Conservation (phyloP, 1,140 invertebrate genomes). For the Homalodisca vitripennis region DNA sequence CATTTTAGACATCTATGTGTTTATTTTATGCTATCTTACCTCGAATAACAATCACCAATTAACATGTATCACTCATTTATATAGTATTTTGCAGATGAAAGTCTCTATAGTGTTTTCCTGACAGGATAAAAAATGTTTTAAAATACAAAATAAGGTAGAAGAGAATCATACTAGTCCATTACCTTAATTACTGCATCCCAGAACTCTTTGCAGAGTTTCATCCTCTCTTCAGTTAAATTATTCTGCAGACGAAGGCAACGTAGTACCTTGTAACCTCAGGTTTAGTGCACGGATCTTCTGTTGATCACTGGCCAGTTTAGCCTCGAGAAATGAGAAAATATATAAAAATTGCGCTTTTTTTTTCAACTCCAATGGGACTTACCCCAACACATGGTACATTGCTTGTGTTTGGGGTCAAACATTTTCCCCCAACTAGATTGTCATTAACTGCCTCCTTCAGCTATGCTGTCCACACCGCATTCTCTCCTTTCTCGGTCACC, state of each 20-base stretch:
- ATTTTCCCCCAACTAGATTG: conserved; percentile 95
- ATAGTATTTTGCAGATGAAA: too few relatives aligned
- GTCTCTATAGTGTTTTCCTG: too few relatives aligned
- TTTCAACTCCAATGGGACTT: conserved; percentile 96
- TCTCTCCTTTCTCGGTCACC: conserved; percentile 44
- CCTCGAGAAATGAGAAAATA: conserved; percentile 94
- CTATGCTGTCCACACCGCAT: conserved; percentile 85
- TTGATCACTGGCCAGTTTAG: conserved; percentile 76
- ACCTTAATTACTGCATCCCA: conserved; percentile 91
- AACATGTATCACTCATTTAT: too few relatives aligned
- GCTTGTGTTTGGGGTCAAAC: conserved; percentile 89
- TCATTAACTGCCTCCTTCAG: conserved; percentile 98
- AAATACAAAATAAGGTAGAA: too few relatives aligned
- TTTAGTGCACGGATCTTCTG: conserved; percentile 72
- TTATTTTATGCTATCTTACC: too few relatives aligned
- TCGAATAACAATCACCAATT: too few relatives aligned
- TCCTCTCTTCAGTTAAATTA: conserved; percentile 84
- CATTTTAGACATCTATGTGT: too few relatives aligned
- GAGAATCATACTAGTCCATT: too few relatives aligned
- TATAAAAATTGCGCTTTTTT: too few relatives aligned
- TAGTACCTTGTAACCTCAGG: conserved; percentile 88
- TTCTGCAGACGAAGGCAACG: conserved; percentile 95
- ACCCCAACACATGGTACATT: conserved; percentile 97
- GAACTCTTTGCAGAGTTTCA: conserved; percentile 79
- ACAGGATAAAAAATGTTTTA: too few relatives aligned